These are phyloP conservation scores for Odontomachus brunneus DNA, from an alignment of 1,140 invertebrate genomes.

Conservation along the genomic window DNA sequence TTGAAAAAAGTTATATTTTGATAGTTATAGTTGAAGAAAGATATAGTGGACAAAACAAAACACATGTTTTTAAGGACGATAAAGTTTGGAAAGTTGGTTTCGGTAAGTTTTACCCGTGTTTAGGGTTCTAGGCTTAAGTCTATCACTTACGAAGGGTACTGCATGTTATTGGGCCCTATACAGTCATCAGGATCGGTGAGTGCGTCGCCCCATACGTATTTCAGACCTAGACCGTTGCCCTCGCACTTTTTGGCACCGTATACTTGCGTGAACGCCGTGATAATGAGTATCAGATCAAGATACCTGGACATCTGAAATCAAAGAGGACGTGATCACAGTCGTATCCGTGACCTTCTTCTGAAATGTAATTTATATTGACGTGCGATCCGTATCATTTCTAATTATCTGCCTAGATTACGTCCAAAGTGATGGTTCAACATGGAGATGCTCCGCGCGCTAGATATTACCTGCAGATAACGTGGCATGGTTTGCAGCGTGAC, in stretches of 20 bases:
- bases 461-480: slow-evolving; percentile 33
- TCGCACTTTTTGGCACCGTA: slow-evolving; percentile 85
- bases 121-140: too few species aligned
- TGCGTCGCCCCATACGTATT: slow-evolving; percentile 94
- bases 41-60: too few species aligned
- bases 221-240: slow-evolving; percentile 87
- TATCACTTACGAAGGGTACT: slow-evolving; percentile 93
- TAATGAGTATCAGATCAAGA: slow-evolving; percentile 75
- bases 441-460: neutral
- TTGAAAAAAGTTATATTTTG: too few species aligned
- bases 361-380: neutral
- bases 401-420: neutral
- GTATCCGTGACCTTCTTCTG: neutral
- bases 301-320: slow-evolving; percentile 80
- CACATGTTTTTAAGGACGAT: too few species aligned
- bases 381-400: neutral
- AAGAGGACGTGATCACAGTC: neutral
- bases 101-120: too few species aligned
- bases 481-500: slow-evolving; percentile 12
- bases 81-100: too few species aligned
- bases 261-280: slow-evolving; percentile 65
- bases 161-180: slow-evolving; percentile 91
- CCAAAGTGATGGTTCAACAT: slow-evolving; percentile 22
- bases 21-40: too few species aligned
- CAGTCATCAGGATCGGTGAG: slow-evolving; percentile 91